A percentile compares a stretch with the other conserved stretches of the same genome.
phyloP scores from a whole-genome alignment of 2,888 invertebrate genomes.

The Osmoderma eremita region DNA sequence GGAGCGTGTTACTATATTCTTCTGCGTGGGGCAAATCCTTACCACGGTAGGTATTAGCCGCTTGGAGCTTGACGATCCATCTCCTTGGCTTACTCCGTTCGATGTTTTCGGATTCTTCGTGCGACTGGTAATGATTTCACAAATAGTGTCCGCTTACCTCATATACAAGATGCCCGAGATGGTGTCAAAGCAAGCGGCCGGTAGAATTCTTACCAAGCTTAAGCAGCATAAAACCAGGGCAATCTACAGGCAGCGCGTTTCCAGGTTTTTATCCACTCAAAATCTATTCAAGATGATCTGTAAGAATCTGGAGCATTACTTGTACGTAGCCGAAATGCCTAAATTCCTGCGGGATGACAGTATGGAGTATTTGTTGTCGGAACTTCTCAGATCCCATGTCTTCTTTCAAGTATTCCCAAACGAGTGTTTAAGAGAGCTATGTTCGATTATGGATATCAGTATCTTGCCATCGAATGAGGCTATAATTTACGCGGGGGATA shows the following conservation, averaged over 20 bases:
- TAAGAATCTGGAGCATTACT: neutral
- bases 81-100: neutral
- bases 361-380: slow-evolving; percentile 14
- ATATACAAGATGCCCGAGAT: neutral
- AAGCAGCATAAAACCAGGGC: slow-evolving; percentile 11
- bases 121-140: slow-evolving; percentile 9
- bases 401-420: slow-evolving; percentile 40
- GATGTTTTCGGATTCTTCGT: slow-evolving; percentile 4
- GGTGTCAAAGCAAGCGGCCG: neutral
- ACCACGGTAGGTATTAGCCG: slow-evolving; percentile 24
- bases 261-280: neutral
- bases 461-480: slow-evolving; percentile 43
- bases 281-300: slow-evolving; percentile 2
- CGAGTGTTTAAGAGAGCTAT: slow-evolving; percentile 36
- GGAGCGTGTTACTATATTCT: neutral
- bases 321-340: slow-evolving; percentile 32
- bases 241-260: neutral
- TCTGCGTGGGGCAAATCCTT: slow-evolving; percentile 23
- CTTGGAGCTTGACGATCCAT: neutral
- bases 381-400: slow-evolving; percentile 7
- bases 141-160: slow-evolving; percentile 19
- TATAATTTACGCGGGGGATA: slow-evolving; percentile 43
- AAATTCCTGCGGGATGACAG: slow-evolving; percentile 13
- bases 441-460: neutral
- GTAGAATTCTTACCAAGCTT: neutral